These are phyloP conservation scores for Alectura lathami DNA, from an alignment of 2,113 vertebrate species.

Conservation along the genomic window DNA sequence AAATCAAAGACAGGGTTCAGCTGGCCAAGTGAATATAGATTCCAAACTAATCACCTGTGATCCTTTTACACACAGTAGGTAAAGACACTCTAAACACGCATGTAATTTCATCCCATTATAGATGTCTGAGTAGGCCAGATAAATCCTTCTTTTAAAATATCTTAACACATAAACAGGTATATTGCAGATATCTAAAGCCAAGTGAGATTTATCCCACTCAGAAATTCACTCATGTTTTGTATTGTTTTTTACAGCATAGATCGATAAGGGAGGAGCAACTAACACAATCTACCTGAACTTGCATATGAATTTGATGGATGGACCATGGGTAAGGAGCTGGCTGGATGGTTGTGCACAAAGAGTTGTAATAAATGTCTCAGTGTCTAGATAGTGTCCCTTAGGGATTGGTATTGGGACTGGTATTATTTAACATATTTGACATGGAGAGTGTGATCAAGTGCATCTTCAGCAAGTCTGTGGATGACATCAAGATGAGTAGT, in stretches of 20 bases:
- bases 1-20: background rate
- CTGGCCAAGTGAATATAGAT: background rate
- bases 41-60: background rate
- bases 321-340: no score
- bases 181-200: background rate
- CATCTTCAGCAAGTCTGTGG: no score
- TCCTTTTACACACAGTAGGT: background rate
- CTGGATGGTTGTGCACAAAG: no score
- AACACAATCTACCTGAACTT: no score
- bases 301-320: no score
- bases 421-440: no score
- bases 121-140: background rate
- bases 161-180: background rate
- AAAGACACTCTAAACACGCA: background rate
- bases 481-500: no score
- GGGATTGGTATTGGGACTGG: no score
- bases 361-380: no score
- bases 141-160: background rate
- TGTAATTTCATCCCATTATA: background rate
- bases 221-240: background rate
- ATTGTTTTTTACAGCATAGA: background rate
- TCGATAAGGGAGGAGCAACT: no score
- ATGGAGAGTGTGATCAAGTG: no score
- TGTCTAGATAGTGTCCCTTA: no score
- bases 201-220: background rate